A percentile compares a stretch with the other conserved stretches of the same genome.
Evolutionary conservation across 2,113 vertebrate species (phyloP).

Genomic region (Corythoichthys intestinalis): DNA sequence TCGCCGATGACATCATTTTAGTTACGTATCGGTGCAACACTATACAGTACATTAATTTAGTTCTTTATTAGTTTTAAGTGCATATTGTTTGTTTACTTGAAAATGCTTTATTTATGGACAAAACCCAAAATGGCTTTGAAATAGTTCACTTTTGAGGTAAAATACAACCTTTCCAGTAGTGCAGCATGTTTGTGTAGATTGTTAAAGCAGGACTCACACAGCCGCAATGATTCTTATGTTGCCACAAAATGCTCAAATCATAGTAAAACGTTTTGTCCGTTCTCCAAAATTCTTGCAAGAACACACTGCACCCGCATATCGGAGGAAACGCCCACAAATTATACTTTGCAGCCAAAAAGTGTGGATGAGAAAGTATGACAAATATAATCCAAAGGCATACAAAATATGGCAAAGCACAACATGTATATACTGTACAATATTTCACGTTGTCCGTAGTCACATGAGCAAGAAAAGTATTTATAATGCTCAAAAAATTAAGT

Average conservation of each 20-base stretch:
- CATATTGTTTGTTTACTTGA: slow-evolving; percentile 2
- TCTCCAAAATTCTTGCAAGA: neutral
- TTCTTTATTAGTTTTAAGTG: neutral
- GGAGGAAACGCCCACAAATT: neutral
- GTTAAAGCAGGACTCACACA: slow-evolving; percentile 3
- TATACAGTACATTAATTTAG: no score
- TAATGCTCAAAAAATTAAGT: neutral
- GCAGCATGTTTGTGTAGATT: neutral
- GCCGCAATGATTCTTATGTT: neutral
- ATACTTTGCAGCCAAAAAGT: neutral
- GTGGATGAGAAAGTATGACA: slow-evolving; percentile 6
- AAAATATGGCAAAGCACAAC: slow-evolving; percentile 43
- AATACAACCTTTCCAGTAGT: neutral
- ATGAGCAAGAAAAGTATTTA: slow-evolving; percentile 17
- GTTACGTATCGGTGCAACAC: no score
- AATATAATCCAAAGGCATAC: slow-evolving; percentile 22
- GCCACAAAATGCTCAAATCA: neutral
- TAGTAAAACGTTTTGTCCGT: neutral
- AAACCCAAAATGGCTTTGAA: neutral
- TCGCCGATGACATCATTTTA: no score
- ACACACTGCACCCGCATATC: neutral
- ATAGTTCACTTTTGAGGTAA: neutral
- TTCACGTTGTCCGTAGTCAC: slow-evolving; percentile 23
- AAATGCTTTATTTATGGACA: slow-evolving; percentile 1
- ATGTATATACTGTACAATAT: slow-evolving; percentile 11